Evolutionary conservation across 2,797 vertebrate genomes (phyloP), one percentile per base, ranked within the genome.

Genomic region (Ataeniobius toweri): DNA sequence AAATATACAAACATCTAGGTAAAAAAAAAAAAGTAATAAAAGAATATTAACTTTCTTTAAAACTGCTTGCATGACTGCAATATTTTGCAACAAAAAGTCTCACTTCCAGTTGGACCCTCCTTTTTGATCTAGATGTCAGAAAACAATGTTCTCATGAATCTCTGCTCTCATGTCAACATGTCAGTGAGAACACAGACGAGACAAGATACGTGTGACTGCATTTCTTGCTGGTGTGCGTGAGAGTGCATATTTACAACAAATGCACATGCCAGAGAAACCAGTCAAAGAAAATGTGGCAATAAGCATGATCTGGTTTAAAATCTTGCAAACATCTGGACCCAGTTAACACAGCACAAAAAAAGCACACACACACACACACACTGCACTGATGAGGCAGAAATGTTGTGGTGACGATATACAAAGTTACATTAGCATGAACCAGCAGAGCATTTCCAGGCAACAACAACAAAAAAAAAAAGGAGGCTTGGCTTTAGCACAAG

Each of bases 221-320:
- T 77, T 73, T 87, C 83, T 83, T 67, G 65, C 50, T 22, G 5
- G 39, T 20, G 63, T 71, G 63, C 14, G 58, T 24, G 61, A 31
- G 39, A 72, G 71, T 56, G 68, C 70, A 80, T 75, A 67, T 44
- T 39, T 80, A 69, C 74, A 87, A 85, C 81, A 82, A 26, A 77
- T 74, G 75, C 77, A 75, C 86, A 87, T 89, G 86, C 86, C 87
- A 86, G 73, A 89, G 83, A 58, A 84, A 81, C 74, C 39, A 89
- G 85, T 90, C 86, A 92, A 86, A 90, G 84, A 85, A 90, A 88
- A 82, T 85, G 85, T 85, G 82, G 85, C 74, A 36, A 80, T 77
- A 55, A 80, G 59, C 78, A 61, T 13, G 75, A 87, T 65, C 67
- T 65, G 44, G 9, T 58, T 18, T 46, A 85, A 88, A 82, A 88